phyloP scores from a whole-genome alignment of 2,797 vertebrate species.

The Phaenicophaeus curvirostris region DNA sequence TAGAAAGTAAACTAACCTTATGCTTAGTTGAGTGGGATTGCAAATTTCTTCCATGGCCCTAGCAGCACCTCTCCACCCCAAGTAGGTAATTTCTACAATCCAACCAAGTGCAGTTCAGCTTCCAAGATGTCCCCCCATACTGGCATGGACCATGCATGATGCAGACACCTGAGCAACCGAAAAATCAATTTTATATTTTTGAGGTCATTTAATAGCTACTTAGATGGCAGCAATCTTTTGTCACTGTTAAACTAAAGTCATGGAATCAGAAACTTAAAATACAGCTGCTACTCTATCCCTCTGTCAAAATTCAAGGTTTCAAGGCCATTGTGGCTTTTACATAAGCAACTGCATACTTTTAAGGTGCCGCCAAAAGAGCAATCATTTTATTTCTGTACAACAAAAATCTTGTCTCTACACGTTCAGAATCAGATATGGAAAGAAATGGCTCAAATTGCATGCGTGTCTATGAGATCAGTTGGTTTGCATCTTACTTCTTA shows the following conservation, averaged over 20 bases:
- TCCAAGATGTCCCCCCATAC: neutral
- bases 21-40: neutral
- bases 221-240: neutral
- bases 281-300: neutral
- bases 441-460: neutral
- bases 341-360: neutral
- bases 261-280: slow-evolving; percentile 9
- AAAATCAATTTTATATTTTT: slow-evolving; percentile 9
- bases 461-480: neutral
- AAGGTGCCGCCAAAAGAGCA: neutral
- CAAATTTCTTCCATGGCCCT: neutral
- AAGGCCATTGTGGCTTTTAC: neutral
- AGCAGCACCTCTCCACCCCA: neutral
- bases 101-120: neutral
- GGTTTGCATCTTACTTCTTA: neutral
- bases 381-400: neutral
- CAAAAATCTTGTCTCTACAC: neutral
- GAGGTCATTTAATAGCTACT: neutral
- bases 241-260: neutral
- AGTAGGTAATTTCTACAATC: neutral
- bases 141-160: neutral
- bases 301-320: neutral
- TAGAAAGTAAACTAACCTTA: neutral
- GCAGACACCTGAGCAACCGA: neutral
- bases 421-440: neutral